Evolutionary conservation across 2,113 vertebrate species (phyloP), one percentile per base, ranked within the genome.

Genomic region (Mirounga angustirostris): DNA sequence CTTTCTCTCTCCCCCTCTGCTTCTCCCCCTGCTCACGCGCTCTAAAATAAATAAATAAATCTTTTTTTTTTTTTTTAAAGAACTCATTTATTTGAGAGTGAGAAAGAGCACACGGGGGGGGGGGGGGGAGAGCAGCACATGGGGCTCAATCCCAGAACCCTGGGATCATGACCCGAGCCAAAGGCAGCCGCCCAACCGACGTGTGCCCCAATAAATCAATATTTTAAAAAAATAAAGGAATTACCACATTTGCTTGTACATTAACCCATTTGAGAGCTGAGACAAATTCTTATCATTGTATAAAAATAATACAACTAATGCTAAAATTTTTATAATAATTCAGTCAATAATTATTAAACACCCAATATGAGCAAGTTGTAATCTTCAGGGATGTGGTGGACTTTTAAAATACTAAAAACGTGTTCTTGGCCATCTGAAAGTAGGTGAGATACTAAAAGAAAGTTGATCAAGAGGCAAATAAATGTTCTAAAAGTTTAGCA

Each of bases 291-390:
- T 22, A 90, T 5, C 61, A 79, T 2, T 93, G 30, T 54, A 81
- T n/a, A 89, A 95, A 97, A 78, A 52, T 78, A 95, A 92, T n/a
- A 50, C 18, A 91, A 85, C 36, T 46, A 78, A 84, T 40, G 30
- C 24, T 90, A 78, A 88, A 24, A 74, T 58, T 83, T 83, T 82
- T 28, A 78, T 13, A 85, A 89, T 30, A 24, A 89, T 59, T 65
- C 40, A 65, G 79, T 85, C 52, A 91, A 54, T 94, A 83, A 73
- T 40, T 89, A 86, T 76, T 76, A 67, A 96, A 90, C 5, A 82
- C 18, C 5, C 3, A 67, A 50, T 36, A 11, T 58, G 56, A 88
- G 21, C 33, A 88, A 69, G 15, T n/a, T 59, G 28, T 2, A 52
- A 33, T 58, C 71, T 89, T 96, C 40, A 89, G 40, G 59, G 52